Percentiles rank a stretch among this genome's conserved stretches.
Conservation (phyloP, 2,797 vertebrate species). For the Bradypodion ventrale region DNA sequence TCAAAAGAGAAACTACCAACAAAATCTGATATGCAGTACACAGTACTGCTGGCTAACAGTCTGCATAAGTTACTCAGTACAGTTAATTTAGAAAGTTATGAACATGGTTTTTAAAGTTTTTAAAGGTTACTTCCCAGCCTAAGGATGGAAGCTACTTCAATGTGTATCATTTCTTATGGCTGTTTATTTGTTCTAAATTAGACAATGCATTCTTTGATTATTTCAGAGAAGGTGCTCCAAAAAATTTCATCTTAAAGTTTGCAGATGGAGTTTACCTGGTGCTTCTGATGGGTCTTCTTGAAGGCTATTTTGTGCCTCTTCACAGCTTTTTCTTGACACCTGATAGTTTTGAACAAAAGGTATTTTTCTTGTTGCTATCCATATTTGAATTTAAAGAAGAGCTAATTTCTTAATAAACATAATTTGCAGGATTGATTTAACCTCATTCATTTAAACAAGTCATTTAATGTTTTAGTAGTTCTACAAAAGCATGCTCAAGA, state of each 20-base stretch:
- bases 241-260: slow-evolving; percentile 79
- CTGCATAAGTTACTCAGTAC: too few species aligned
- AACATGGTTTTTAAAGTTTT: too few species aligned
- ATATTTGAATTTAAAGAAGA: slow-evolving; percentile 39
- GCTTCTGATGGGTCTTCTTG: slow-evolving; percentile 93
- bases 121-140: background rate
- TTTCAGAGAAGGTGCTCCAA: slow-evolving; percentile 35
- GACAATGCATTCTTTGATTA: background rate
- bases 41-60: too few species aligned
- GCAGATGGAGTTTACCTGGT: slow-evolving; percentile 97
- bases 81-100: too few species aligned
- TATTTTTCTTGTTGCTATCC: slow-evolving; percentile 63
- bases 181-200: slow-evolving; percentile 20
- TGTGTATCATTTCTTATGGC: background rate
- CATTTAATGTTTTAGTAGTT: background rate
- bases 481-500: background rate
- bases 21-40: too few species aligned
- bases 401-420: background rate
- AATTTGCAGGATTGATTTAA: background rate
- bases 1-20: too few species aligned
- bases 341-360: slow-evolving; percentile 97
- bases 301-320: slow-evolving; percentile 94
- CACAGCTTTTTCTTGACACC: slow-evolving; percentile 97
- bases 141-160: background rate
- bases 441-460: background rate